Evolutionary conservation across 2,113 vertebrate genomes (phyloP), one percentile per base, ranked within the genome.

Genomic region (Erythrolamprus reginae): DNA sequence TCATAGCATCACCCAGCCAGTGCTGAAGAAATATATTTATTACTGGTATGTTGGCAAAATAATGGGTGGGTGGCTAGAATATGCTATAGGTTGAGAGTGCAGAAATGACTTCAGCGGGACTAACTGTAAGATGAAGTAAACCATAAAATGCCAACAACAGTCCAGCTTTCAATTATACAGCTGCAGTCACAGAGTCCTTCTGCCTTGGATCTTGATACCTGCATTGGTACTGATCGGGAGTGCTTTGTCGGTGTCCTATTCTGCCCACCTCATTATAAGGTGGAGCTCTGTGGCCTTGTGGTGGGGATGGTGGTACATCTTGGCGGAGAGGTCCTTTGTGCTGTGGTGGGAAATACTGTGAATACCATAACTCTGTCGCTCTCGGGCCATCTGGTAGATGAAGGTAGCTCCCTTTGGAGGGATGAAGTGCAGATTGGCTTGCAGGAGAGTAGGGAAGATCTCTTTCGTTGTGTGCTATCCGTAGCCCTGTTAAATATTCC

Each of bases 251-350:
- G 95, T 97, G 98, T 3, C 89, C 93, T 38, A 95, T 95, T 77
- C 90, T 95, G 92, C 94, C 94, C 95, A 94, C 96, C 94, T 96
- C 98, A 48, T 95, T 97, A 42, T 98, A 99, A 47, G 97, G 97
- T 6, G 97, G 96, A 10, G 96, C 97, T 82, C 98, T 97, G 23
- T 98, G 98, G 17, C 97, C 96, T 70, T 97, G 97, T 24, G 98
- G 97, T 12, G 99, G 99, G 3, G 98, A 99, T 3, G 99, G 99
- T 0, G 99, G 99, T 38, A 99, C 98, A 0, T 99, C 99, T 95
- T 99, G 99, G 19, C 99, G 97, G 90, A 98, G 94, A 13, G 99
- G 98, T 90, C 98, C 98, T 95, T 98, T 98, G 88, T 98, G 98
- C 93, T 96, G 97, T 42, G 97, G 96, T 15, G 98, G 96, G 93